These are phyloP conservation scores for Alviniconcha marisindica DNA, from an alignment of 1,140 invertebrate genomes.

Conservation along the genomic window DNA sequence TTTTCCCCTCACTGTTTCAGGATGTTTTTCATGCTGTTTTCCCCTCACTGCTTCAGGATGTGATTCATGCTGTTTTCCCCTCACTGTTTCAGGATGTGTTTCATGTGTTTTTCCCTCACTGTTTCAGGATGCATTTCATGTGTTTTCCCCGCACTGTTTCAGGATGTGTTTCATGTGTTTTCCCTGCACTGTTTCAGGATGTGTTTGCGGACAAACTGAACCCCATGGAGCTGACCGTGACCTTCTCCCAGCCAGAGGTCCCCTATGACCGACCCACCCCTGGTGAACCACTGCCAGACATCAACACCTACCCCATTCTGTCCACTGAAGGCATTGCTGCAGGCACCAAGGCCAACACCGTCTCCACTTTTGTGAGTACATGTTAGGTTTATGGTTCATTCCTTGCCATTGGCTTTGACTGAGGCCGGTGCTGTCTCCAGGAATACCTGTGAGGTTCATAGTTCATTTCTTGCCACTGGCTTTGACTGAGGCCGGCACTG, in stretches of 20 bases:
- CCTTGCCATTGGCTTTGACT: background rate
- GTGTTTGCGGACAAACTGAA: conserved; percentile 71
- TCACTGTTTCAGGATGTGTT: too few species aligned
- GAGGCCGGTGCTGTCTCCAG: too few species aligned
- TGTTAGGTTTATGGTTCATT: conserved; percentile 1
- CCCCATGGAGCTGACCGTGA: conserved; percentile 82
- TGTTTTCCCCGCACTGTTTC: too few species aligned
- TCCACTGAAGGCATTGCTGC: conserved; percentile 47
- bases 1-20: too few species aligned
- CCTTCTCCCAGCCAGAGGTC: conserved; percentile 76
- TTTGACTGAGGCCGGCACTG: background rate
- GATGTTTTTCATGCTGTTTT: too few species aligned
- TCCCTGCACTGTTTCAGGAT: conserved; percentile 60
- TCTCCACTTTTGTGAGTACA: conserved; percentile 32
- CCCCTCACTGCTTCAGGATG: too few species aligned
- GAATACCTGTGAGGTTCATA: background rate
- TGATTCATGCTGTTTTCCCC: too few species aligned
- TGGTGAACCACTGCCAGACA: conserved; percentile 82
- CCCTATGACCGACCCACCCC: conserved; percentile 53
- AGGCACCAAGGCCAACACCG: conserved; percentile 39
- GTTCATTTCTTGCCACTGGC: too few species aligned
- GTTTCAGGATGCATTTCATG: too few species aligned
- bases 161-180: too few species aligned
- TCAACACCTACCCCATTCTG: conserved; percentile 86
- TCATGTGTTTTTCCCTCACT: too few species aligned